Evolutionary conservation across 2,113 vertebrate genomes (phyloP).

Genomic region (Potamarius usumacintae): DNA sequence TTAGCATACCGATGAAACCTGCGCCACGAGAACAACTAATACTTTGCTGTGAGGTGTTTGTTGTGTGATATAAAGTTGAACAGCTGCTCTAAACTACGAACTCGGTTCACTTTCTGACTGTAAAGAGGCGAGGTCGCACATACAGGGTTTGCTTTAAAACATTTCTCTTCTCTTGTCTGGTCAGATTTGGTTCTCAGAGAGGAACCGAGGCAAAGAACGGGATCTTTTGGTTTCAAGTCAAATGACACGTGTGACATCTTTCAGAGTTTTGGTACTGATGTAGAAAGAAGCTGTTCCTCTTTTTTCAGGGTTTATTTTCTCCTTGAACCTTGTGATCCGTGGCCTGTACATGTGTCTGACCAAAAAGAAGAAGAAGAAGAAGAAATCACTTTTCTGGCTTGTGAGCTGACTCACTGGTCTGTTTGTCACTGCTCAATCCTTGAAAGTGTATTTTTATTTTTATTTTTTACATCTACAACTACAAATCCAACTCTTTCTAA

Average conservation of each 20-base stretch:
- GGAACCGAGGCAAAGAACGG: not conserved
- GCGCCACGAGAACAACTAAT: not conserved
- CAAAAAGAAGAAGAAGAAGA: not conserved
- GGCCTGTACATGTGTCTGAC: not conserved
- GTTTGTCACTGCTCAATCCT: no score
- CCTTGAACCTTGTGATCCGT: not conserved
- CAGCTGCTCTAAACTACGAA: not conserved
- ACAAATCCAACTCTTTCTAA: not conserved
- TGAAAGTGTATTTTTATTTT: no score
- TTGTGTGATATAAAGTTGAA: not conserved
- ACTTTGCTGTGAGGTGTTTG: not conserved
- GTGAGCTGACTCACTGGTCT: not conserved
- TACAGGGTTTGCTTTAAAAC: not conserved
- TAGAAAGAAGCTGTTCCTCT: not conserved
- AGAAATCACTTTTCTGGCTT: not conserved
- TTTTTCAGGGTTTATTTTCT: not conserved
- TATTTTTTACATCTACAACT: no score
- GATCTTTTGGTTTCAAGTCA: not conserved
- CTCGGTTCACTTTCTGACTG: no score
- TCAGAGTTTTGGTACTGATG: not conserved
- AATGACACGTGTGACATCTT: not conserved
- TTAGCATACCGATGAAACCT: not conserved
- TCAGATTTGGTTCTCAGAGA: not conserved
- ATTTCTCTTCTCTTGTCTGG: no score
- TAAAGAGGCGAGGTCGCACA: not conserved